These are phyloP conservation scores for Micropoecilia bifurca DNA, from an alignment of 2,797 vertebrate genomes.

Conservation along the genomic window DNA sequence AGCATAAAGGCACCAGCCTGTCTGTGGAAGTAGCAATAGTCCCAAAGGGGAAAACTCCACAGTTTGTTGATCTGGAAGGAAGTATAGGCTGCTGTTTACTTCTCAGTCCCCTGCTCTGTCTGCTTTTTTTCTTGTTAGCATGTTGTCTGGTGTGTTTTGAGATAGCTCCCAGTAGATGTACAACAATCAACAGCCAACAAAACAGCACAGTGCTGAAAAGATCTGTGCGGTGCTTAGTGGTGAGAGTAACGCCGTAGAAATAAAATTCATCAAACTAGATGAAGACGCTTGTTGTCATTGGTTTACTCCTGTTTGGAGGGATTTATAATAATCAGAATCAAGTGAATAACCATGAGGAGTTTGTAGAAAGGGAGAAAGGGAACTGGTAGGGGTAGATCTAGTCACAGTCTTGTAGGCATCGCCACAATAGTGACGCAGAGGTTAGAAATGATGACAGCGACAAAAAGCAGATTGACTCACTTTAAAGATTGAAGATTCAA, in stretches of 20 bases:
- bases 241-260: constrained; percentile 56
- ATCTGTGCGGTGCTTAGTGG: constrained; percentile 9
- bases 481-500: constrained; percentile 28
- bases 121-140: constrained; percentile 30
- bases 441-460: constrained; percentile 52
- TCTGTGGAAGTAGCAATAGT: constrained; percentile 66
- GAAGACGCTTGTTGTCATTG: constrained; percentile 49
- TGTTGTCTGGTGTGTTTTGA: constrained; percentile 56
- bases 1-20: constrained; percentile 71
- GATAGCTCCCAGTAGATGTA: constrained; percentile 25
- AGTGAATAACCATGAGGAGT: constrained; percentile 43
- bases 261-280: constrained; percentile 49
- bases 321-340: constrained; percentile 60
- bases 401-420: constrained; percentile 55
- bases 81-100: constrained; percentile 65
- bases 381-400: constrained; percentile 11
- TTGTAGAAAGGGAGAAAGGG: constrained; percentile 18
- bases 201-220: background rate
- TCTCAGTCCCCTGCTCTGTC: constrained; percentile 29
- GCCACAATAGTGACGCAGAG: constrained; percentile 42
- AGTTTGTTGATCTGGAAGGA: constrained; percentile 71
- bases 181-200: constrained; percentile 25
- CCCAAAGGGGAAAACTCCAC: constrained; percentile 31
- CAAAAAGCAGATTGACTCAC: constrained; percentile 45
- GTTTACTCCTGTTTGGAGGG: constrained; percentile 44